Evolutionary conservation across 2,113 vertebrate genomes (phyloP), one percentile per base, ranked within the genome.

Genomic region (Siphamia tubifer): DNA sequence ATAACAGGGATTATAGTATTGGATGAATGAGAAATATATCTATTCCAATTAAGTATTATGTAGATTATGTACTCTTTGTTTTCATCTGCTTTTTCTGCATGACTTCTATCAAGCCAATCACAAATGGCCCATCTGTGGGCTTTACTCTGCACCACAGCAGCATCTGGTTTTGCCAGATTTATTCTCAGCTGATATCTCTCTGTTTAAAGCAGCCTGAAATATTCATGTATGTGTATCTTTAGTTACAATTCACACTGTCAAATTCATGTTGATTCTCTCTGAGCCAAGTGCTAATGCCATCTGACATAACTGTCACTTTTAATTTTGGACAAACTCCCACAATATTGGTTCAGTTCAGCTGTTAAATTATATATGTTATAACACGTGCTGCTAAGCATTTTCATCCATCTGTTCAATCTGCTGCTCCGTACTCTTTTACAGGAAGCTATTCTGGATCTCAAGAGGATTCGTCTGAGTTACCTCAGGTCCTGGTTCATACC

Each of bases 401-500:
- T 65, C 43, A 65, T 81, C 52, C 63, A 61, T 79, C 54, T 70
- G 67, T 42, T 68, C 51, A 20, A 20, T 64, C 58, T 51, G 53
- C 61, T 43, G 34, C 51, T 38, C 17, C 48, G 5, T 2, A 32
- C 20, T 67, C 27, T 42, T 40, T 64, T 47, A 8, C 79, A 93
- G 92, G 82, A 87, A 68, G 91, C 90, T 8, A 87, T 93, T 73
- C 66, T 94, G 71, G 89, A 93, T 40, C 73, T 90, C 51, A 91
- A 92, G 64, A 49, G 53, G 67, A 93, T 94, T 58, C 75, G 86
- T 23, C 66, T 84, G 38, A 78, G 68, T 38, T 94, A 94, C 84
- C 85, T 93, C 51, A 91, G 84, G 74, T 78, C 87, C 3, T 93
- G 92, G 91, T 90, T 93, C 87, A 65, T 92, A 44, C 87, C 90